A percentile compares a stretch with the other conserved stretches of the same genome.
phyloP scores from a whole-genome alignment of 2,888 invertebrate species.

The Lepidochrysops patricia region DNA sequence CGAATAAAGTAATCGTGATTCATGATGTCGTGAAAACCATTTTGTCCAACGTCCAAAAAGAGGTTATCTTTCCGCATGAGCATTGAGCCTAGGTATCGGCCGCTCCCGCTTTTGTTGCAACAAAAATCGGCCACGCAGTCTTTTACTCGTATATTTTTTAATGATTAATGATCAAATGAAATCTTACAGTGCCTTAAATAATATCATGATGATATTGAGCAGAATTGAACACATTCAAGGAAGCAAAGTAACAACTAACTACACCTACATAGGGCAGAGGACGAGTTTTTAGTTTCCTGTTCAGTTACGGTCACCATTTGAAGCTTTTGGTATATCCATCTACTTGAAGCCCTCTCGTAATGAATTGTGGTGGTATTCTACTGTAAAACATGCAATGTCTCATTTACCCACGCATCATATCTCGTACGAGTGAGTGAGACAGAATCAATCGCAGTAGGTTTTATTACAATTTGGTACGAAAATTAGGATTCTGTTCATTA shows the following conservation, averaged over 20 bases:
- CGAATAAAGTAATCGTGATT: too few relatives aligned
- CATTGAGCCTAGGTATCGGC: too few relatives aligned
- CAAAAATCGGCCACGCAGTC: conserved; percentile 27
- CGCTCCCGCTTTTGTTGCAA: neutral
- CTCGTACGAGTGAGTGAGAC: too few relatives aligned
- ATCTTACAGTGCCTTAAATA: conserved; percentile 21
- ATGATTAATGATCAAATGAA: conserved; percentile 12
- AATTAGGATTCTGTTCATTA: neutral
- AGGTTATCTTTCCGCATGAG: neutral
- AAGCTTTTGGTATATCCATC: conserved; percentile 9
- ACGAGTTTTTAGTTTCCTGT: conserved; percentile 9
- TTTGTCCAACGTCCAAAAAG: neutral
- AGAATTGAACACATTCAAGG: conserved; percentile 66
- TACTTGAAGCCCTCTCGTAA: too few relatives aligned
- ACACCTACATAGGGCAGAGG: conserved; percentile 1
- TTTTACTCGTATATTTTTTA: conserved; percentile 13
- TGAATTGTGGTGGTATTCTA: too few relatives aligned
- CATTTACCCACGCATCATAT: too few relatives aligned
- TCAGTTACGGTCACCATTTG: neutral
- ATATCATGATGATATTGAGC: conserved; percentile 43
- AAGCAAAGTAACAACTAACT: conserved; percentile 43
- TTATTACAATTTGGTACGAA: too few relatives aligned
- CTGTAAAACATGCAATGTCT: too few relatives aligned
- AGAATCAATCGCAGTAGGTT: too few relatives aligned
- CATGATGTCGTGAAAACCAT: neutral